A percentile compares a stretch with the other conserved stretches of the same genome.
These are phyloP conservation scores for Platichthys stellatus DNA, from an alignment of 2,113 vertebrate species.

Conservation along the genomic window DNA sequence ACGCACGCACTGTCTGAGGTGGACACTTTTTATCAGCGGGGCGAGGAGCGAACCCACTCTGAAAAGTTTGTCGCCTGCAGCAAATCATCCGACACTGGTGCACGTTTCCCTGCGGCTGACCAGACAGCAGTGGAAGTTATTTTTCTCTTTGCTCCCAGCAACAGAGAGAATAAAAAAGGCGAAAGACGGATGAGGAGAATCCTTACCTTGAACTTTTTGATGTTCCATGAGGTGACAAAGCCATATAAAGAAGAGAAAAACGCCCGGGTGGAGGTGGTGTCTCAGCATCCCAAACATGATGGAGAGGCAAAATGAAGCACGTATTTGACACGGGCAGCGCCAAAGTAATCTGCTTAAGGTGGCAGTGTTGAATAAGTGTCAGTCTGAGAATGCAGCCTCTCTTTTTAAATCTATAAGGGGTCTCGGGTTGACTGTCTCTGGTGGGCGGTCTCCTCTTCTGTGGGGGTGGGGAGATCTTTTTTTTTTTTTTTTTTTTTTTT, in stretches of 20 bases:
- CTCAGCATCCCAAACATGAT: conserved; percentile 91
- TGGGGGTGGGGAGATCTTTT: conserved; percentile 90
- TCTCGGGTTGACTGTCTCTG: conserved; percentile 93
- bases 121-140: conserved; percentile 45
- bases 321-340: conserved; percentile 81
- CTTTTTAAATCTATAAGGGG: conserved; percentile 99
- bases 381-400: conserved; percentile 96
- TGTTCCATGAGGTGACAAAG: conserved; percentile 95
- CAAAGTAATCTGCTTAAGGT: conserved; percentile 88
- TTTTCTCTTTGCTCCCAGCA: too few relatives aligned
- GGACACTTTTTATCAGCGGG: conserved; percentile 30
- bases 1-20: conserved; percentile 51
- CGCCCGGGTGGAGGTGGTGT: conserved; percentile 87
- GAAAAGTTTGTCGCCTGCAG: conserved; percentile 64
- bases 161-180: background rate
- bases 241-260: conserved; percentile 89
- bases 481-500: conserved; percentile 69
- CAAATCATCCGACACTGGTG: conserved; percentile 21
- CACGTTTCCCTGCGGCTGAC: conserved; percentile 41
- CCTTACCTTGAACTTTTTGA: conserved; percentile 96
- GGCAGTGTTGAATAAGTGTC: conserved; percentile 99
- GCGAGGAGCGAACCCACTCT: conserved; percentile 37
- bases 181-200: conserved; percentile 18
- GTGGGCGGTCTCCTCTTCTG: conserved; percentile 97
- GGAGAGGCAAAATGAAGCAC: conserved; percentile 82